Evolutionary conservation across 2,797 vertebrate species (phyloP), one percentile per base, ranked within the genome.

Genomic region (Rhynchotus rufescens): DNA sequence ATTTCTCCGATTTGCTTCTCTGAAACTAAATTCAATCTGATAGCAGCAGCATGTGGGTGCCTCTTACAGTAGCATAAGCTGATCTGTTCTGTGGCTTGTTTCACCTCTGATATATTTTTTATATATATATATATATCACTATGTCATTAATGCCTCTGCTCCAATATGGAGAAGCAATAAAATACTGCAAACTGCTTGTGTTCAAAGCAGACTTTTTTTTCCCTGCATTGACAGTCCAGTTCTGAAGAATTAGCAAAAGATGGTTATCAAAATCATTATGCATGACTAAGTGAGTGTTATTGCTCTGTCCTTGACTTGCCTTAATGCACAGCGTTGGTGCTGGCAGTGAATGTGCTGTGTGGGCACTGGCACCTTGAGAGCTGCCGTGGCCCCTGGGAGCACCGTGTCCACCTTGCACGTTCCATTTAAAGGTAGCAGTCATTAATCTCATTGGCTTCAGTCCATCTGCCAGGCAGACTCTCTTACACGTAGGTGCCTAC

Each of bases 1-100:
- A 3, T 77, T 54, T 83, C 71, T 94, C 67, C 62, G 67, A 84
- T 80, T 88, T 95, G 57, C 61, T 92, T 93, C 84, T 86, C 83
- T 77, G 57, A 82, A 91, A 80, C 88, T 62, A 80, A 78, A 80
- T 89, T 52, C 66, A 44, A 42, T 90, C 38, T 88, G 73, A 83
- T 83, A 71, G 75, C 81, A 92, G 57, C 26, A 80, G 17, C 73
- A 72, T 54, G 42, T 67, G 51, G 15, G 19, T 67, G 51, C 17
- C 69, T 94, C 80, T 59, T 90, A 82, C 54, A 45, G 59, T 42
- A 80, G 85, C 47, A 51, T 51, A 76, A 40, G 51, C 10, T 75
- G 47, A 54, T 59, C 20, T 57, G 15, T 54, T 71, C 32, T 57
- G 1, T 93, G 64, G 71, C 60, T 54, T 89, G 30, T 69, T 78